Evolutionary conservation across 2,797 vertebrate species (phyloP).

Genomic region (Tokudaia tokunoshimensis): DNA sequence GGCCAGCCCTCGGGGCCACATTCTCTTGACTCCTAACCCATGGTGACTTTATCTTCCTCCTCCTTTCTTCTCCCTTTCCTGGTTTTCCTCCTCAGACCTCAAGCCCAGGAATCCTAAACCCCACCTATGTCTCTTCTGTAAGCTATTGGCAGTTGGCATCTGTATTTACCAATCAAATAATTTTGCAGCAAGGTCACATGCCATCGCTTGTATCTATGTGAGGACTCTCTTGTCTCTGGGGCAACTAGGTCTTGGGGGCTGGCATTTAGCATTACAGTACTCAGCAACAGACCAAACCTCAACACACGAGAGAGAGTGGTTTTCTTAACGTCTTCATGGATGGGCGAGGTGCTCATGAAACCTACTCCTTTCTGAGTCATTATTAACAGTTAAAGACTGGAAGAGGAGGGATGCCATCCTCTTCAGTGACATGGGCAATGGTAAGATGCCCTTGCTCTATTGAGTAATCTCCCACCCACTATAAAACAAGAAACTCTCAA

Average conservation of each 20-base stretch:
- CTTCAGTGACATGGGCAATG: neutral
- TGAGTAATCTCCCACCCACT: neutral
- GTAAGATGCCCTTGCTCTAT: neutral
- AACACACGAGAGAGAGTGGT: neutral
- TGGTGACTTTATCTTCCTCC: neutral
- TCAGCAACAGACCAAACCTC: too few relatives aligned
- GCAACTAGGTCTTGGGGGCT: too few relatives aligned
- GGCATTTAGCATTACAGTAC: too few relatives aligned
- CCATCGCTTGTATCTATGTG: neutral
- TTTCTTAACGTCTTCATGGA: neutral
- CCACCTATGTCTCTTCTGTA: neutral
- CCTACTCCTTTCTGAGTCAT: neutral
- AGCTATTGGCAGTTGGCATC: neutral
- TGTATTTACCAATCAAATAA: neutral
- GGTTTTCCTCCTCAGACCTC: neutral
- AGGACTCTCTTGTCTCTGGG: neutral
- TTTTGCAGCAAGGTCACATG: neutral
- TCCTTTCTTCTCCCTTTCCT: neutral
- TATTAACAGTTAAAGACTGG: neutral
- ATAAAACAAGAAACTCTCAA: neutral
- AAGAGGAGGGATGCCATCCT: too few relatives aligned
- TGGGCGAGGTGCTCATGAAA: too few relatives aligned
- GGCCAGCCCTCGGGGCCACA: neutral
- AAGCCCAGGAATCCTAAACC: neutral
- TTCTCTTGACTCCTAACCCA: neutral